Evolutionary conservation across 2,797 vertebrate genomes (phyloP).

Genomic region (Rachycentron canadum): DNA sequence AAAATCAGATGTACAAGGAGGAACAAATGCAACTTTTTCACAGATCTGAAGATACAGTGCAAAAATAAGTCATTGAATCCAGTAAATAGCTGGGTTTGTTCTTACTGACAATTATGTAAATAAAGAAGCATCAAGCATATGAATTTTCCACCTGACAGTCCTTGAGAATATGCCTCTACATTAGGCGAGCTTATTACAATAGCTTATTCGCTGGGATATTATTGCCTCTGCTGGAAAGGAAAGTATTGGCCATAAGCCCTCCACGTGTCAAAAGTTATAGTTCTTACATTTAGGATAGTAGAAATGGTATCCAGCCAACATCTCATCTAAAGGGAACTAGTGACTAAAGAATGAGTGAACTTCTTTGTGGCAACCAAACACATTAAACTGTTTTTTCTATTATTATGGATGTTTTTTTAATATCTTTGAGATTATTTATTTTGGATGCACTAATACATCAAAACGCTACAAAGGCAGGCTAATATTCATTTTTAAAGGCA

Average conservation of each 20-base stretch:
- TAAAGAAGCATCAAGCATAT: conserved; percentile 65
- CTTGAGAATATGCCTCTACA: conserved; percentile 73
- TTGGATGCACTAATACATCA: conserved; percentile 21
- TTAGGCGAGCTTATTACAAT: conserved; percentile 68
- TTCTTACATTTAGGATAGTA: conserved; percentile 35
- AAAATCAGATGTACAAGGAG: conserved; percentile 54
- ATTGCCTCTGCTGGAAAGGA: conserved; percentile 63
- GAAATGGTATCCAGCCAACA: conserved; percentile 37
- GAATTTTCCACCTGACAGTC: conserved; percentile 56
- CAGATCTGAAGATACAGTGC: conserved; percentile 80
- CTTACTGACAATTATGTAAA: conserved; percentile 60
- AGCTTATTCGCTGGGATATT: conserved; percentile 81
- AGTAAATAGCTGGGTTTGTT: conserved; percentile 64
- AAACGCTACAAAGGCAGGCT: conserved; percentile 16
- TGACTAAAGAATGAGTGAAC: conserved; percentile 3
- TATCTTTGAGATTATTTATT: conserved; percentile 25
- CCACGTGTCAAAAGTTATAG: conserved; percentile 43
- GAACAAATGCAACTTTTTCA: conserved; percentile 71
- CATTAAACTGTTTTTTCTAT: conserved; percentile 5
- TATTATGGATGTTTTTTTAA: conserved; percentile 40
- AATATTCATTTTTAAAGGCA: conserved; percentile 4
- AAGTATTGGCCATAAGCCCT: conserved; percentile 49
- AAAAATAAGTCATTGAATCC: conserved; percentile 67
- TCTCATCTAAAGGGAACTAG: conserved; percentile 27
- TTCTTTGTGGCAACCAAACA: conserved; percentile 1